Conservation (phyloP, 2,888 invertebrate species). For the Alcis repandata region DNA sequence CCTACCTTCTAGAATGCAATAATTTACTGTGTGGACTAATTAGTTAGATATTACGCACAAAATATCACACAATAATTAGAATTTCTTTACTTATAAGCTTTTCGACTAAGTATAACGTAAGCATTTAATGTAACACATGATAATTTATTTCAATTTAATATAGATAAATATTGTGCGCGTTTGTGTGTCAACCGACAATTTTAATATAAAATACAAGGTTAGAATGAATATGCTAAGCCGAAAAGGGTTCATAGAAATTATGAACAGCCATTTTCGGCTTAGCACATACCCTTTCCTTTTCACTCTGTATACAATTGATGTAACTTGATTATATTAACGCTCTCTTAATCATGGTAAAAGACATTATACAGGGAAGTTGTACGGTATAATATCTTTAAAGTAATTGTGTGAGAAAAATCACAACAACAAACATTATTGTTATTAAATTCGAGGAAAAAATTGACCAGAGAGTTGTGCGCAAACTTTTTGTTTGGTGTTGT, state of each 20-base stretch:
- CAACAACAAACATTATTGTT: constrained; percentile 22
- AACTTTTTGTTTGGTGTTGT: constrained; percentile 6
- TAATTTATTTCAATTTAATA: constrained; percentile 8
- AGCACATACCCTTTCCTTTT: too few relatives aligned
- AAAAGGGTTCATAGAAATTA: too few relatives aligned
- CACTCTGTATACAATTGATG: background rate
- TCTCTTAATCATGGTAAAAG: constrained; percentile 71
- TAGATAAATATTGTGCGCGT: background rate
- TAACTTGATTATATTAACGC: constrained; percentile 46
- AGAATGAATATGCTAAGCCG: too few relatives aligned
- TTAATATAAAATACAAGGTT: too few relatives aligned
- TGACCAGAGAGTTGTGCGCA: background rate
- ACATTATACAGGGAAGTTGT: constrained; percentile 77
- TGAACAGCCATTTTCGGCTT: too few relatives aligned
- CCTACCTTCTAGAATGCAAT: constrained; percentile 14
- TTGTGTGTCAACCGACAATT: constrained; percentile 2
- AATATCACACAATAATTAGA: constrained; percentile 48
- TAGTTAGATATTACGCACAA: constrained; percentile 52
- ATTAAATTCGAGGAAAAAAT: background rate
- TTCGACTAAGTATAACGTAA: background rate
- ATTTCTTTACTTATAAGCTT: constrained; percentile 47
- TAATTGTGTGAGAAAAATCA: constrained; percentile 43
- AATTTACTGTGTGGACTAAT: constrained; percentile 7
- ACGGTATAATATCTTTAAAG: constrained; percentile 50
- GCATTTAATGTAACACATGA: constrained; percentile 8